A percentile compares a stretch with the other conserved stretches of the same genome.
phyloP scores from a whole-genome alignment of 1,140 invertebrate genomes.

The Archegozetes longisetosus region DNA sequence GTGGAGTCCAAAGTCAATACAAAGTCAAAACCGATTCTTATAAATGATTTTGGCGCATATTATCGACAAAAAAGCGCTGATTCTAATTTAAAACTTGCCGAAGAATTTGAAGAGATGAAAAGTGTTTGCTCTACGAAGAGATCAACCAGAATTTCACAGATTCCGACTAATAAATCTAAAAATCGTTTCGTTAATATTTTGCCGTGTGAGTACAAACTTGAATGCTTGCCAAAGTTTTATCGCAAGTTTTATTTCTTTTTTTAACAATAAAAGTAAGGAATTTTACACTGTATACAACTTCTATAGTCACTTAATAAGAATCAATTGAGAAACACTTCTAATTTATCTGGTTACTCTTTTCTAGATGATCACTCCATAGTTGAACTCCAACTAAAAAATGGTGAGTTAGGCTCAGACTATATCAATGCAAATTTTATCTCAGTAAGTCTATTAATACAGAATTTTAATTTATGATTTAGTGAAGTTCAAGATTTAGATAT shows the following conservation, averaged over 20 bases:
- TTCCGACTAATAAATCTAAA: conserved; percentile 84
- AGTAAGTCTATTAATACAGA: conserved; percentile 33
- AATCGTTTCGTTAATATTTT: conserved; percentile 97
- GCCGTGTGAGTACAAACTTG: conserved; percentile 48
- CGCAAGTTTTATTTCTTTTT: too few relatives aligned
- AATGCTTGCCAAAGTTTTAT: background rate
- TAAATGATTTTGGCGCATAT: conserved; percentile 78
- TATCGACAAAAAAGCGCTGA: conserved; percentile 90
- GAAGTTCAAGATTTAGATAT: background rate
- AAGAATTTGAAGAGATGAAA: conserved; percentile 92
- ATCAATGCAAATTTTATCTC: conserved; percentile 92
- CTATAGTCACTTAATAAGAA: too few relatives aligned
- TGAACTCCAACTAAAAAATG: conserved; percentile 79
- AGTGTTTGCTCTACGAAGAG: conserved; percentile 77
- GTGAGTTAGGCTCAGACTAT: conserved; percentile 87
- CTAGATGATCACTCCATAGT: conserved; percentile 73
- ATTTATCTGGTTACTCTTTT: background rate
- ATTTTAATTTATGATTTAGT: background rate
- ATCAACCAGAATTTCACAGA: conserved; percentile 58
- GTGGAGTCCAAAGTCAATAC: background rate
- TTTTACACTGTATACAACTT: too few relatives aligned
- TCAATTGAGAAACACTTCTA: too few relatives aligned
- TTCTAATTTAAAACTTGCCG: conserved; percentile 89
- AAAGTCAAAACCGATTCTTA: conserved; percentile 50
- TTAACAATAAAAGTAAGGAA: too few relatives aligned